Evolutionary conservation across 1,140 invertebrate species (phyloP).

Genomic region (Calephelis nemesis): DNA sequence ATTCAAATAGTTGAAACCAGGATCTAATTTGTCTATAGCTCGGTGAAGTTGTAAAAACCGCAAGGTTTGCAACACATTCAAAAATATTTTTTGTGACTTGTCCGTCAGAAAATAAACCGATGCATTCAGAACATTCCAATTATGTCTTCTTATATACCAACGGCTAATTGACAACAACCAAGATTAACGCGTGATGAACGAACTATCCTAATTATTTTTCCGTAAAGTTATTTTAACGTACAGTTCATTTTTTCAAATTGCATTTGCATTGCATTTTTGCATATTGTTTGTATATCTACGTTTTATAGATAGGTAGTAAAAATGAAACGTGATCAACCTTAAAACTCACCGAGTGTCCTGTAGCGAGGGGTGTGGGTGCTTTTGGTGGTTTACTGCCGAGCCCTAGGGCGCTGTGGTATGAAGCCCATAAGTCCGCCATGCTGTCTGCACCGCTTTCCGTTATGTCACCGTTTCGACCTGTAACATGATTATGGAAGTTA

Average conservation of each 20-base stretch:
- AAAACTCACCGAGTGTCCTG: slow-evolving; percentile 83
- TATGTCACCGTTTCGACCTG: slow-evolving; percentile 78
- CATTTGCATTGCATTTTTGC: background rate
- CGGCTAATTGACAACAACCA: background rate
- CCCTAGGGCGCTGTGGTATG: slow-evolving; percentile 85
- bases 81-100: too few relatives aligned
- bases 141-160: too few relatives aligned
- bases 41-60: too few relatives aligned
- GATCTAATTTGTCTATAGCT: too few relatives aligned
- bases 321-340: slow-evolving; percentile 75
- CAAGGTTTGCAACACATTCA: too few relatives aligned
- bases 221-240: too few relatives aligned
- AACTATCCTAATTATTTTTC: too few relatives aligned
- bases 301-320: slow-evolving; percentile 26
- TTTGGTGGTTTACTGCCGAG: slow-evolving; percentile 81
- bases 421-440: slow-evolving; percentile 89
- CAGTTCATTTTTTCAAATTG: background rate
- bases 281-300: background rate
- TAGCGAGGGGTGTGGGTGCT: slow-evolving; percentile 81
- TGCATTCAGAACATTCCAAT: too few relatives aligned
- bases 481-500: slow-evolving; percentile 33
- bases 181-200: too few relatives aligned
- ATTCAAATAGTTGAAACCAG: too few relatives aligned
- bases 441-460: slow-evolving; percentile 80
- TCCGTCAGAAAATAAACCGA: too few relatives aligned